phyloP scores from a whole-genome alignment of 1,140 invertebrate genomes.

The Tetramorium parvispinum region DNA sequence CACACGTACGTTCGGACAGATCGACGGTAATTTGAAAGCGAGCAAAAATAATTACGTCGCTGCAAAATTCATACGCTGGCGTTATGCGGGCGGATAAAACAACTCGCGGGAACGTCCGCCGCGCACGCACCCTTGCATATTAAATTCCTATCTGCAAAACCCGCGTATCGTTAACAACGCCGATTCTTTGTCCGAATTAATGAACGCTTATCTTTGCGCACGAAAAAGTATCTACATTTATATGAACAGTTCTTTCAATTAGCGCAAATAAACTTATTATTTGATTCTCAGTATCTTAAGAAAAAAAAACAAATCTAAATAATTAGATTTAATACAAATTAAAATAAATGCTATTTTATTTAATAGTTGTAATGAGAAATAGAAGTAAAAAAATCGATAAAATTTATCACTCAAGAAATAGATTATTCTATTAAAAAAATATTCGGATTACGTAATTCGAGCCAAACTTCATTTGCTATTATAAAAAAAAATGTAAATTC shows the following conservation, averaged over 20 bases:
- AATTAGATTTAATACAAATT: not conserved
- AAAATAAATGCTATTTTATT: not conserved
- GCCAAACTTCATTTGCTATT: too few relatives aligned
- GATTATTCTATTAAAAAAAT: not conserved
- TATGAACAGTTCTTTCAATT: not conserved
- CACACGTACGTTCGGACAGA: not conserved
- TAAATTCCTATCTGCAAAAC: constrained; percentile 49
- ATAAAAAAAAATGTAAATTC: too few relatives aligned
- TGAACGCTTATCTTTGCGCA: constrained; percentile 31
- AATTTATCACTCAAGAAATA: not conserved
- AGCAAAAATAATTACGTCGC: constrained; percentile 51
- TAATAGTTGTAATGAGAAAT: not conserved
- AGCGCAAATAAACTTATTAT: constrained; percentile 11
- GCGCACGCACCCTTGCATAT: constrained; percentile 47
- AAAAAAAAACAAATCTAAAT: not conserved
- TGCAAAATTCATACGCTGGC: constrained; percentile 34
- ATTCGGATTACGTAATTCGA: not conserved
- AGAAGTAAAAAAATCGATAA: not conserved
- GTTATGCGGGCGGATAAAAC: constrained; percentile 45
- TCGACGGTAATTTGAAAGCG: constrained; percentile 34
- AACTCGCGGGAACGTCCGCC: constrained; percentile 15
- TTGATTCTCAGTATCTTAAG: not conserved
- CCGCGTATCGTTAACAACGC: constrained; percentile 42
- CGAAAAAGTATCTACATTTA: not conserved
- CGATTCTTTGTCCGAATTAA: constrained; percentile 49